Base-by-base conservation (phyloP, 2,888 invertebrate genomes). In the Microdon myrmicae region DNA sequence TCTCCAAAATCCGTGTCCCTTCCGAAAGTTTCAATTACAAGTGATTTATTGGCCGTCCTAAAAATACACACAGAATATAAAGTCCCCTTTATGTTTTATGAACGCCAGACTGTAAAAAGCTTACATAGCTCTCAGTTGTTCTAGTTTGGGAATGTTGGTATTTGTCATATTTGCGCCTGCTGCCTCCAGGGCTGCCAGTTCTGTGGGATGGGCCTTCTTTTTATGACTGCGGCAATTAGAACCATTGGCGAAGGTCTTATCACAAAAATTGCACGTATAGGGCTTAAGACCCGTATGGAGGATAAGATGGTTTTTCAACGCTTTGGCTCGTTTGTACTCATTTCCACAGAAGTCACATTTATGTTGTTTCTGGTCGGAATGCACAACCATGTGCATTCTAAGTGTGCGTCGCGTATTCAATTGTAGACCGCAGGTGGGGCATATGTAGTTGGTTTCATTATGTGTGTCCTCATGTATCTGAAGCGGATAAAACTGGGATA, bases 141-240 rank as follows among this genome's bases (percentile, higher is more conserved):
- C 75, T 10, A 80, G 54, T 67, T 76, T 75, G 2, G 80, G 80
- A 43, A 80, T 71, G 20, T 73, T 68, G 1, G 74, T 74, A 0
- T 71, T 71, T 3, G 71, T 71, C n/a, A 69, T 69, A 19, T 71
- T 70, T 14, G 73, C 74, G 1, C 80, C 80, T 2, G 70, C 69
- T 0, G 79, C 73, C 66, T 80, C 80, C 55, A 79, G 74, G 8
- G 75, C 79, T 0, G 79, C 80, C 49, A 80, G 59, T 55, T 79
- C 80, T 9, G 66, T 69, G 1, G 80, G 78, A 71, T 80, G 80
- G 1, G 74, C 59, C 34, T 78, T 78, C 16, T 78, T 79, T 35
- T 80, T 79, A 55, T 80, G 80, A 56, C 75, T 78, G 5, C 80
- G 72, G 48, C 79, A 80, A 67, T 80, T 80, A 7, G 80, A 76